Conservation (phyloP, 2,888 invertebrate species). For the Leuctra nigra region DNA sequence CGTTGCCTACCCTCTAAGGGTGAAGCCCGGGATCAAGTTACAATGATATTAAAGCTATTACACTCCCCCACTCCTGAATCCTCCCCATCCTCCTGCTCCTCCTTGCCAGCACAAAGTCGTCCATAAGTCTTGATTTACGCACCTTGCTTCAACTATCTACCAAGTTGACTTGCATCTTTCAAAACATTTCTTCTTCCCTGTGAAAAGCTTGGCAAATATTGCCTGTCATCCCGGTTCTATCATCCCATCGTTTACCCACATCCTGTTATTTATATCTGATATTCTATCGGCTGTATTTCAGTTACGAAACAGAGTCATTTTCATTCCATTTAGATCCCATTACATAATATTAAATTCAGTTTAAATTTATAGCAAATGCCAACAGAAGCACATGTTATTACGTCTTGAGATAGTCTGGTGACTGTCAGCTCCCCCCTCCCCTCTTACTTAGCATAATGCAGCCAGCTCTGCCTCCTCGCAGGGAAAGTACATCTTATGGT, state of each 20-base stretch:
- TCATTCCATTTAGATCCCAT: not conserved
- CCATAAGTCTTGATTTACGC: conserved; percentile 25
- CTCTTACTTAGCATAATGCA: not conserved
- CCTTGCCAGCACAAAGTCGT: not conserved
- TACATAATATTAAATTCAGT: too few relatives aligned
- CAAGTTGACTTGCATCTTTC: conserved; percentile 1
- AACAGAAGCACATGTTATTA: conserved; percentile 2
- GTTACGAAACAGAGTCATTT: not conserved
- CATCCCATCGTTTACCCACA: conserved; percentile 4
- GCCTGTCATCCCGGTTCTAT: not conserved
- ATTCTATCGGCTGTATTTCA: conserved; percentile 1
- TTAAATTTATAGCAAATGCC: too few relatives aligned
- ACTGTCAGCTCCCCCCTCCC: not conserved
- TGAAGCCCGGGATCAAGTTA: conserved; percentile 26
- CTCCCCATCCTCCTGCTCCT: conserved; percentile 3
- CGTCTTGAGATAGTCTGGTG: not conserved
- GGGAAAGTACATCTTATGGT: not conserved
- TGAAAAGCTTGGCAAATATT: not conserved
- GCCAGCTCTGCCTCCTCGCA: not conserved
- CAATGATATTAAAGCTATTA: conserved; percentile 29
- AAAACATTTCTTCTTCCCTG: not conserved
- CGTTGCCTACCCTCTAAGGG: conserved; percentile 24
- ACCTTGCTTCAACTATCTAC: conserved; percentile 21
- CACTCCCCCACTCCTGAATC: conserved; percentile 20
- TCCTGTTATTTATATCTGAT: conserved; percentile 9